Percentiles rank a stretch among this genome's conserved stretches.
Evolutionary conservation across 2,888 invertebrate genomes (phyloP).

Genomic region (Apamea crenata): DNA sequence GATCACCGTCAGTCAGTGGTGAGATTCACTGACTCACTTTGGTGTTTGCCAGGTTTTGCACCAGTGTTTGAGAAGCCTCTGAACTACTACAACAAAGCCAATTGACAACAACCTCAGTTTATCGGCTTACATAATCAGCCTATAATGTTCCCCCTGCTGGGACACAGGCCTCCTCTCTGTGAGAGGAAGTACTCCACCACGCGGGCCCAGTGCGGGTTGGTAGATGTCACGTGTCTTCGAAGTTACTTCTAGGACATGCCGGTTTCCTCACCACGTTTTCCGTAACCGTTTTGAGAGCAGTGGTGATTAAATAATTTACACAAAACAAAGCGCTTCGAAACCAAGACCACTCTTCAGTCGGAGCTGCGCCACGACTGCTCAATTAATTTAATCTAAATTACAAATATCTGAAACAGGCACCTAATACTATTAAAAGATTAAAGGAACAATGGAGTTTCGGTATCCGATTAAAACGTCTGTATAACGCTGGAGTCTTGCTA

Average conservation of each 20-base stretch:
- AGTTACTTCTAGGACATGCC: background rate
- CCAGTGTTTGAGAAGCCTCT: background rate
- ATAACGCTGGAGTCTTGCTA: background rate
- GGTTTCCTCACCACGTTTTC: no score
- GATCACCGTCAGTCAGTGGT: no score
- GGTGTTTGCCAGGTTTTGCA: no score
- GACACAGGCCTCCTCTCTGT: background rate
- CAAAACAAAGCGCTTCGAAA: background rate
- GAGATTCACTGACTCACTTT: no score
- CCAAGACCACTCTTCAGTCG: background rate
- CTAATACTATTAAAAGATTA: slow-evolving; percentile 34
- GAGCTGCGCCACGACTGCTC: background rate
- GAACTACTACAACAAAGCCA: background rate
- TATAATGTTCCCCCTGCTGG: background rate
- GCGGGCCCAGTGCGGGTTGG: background rate
- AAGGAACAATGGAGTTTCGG: slow-evolving; percentile 35
- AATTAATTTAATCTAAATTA: slow-evolving; percentile 2
- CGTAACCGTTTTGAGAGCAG: no score
- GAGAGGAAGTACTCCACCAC: background rate
- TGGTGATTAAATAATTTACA: background rate
- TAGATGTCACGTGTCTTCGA: background rate
- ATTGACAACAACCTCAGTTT: background rate
- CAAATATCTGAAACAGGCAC: slow-evolving; percentile 23
- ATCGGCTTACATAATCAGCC: no score
- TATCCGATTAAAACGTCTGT: slow-evolving; percentile 19